phyloP scores from a whole-genome alignment of 2,888 invertebrate genomes.

The Pocota personata region DNA sequence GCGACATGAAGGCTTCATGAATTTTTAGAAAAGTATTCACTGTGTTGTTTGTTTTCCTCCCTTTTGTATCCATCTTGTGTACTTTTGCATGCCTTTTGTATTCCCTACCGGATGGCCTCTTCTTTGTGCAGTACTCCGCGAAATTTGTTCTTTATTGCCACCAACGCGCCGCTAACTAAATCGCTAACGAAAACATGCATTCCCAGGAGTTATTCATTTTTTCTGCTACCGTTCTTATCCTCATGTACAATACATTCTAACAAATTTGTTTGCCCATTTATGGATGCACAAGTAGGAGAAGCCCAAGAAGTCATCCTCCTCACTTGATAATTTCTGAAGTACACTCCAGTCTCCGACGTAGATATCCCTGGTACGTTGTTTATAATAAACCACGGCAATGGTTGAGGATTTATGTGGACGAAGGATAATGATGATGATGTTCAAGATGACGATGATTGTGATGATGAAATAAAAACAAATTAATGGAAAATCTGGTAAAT shows the following conservation, averaged over 20 bases:
- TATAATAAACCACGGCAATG: constrained; percentile 5
- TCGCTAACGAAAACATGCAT: background rate
- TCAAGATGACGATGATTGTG: background rate
- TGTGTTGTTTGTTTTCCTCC: constrained; percentile 22
- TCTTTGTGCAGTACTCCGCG: background rate
- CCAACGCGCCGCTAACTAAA: constrained; percentile 4
- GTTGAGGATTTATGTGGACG: background rate
- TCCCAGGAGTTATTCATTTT: background rate
- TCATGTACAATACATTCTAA: background rate
- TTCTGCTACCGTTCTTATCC: background rate
- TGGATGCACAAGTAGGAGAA: background rate
- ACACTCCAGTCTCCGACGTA: constrained; percentile 12
- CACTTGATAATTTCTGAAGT: constrained; percentile 12
- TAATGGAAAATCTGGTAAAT: constrained; percentile 13
- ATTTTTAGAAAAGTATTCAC: constrained; percentile 45
- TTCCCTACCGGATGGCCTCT: background rate
- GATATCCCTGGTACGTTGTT: background rate
- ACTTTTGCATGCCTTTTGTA: background rate
- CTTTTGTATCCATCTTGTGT: background rate
- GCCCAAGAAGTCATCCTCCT: background rate
- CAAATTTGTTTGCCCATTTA: constrained; percentile 15
- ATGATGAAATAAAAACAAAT: constrained; percentile 28
- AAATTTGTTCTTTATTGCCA: background rate
- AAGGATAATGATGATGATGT: background rate
- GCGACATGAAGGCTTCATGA: constrained; percentile 45